Base-by-base conservation (phyloP, 2,888 invertebrate species). In the Cephonodes hylas region DNA sequence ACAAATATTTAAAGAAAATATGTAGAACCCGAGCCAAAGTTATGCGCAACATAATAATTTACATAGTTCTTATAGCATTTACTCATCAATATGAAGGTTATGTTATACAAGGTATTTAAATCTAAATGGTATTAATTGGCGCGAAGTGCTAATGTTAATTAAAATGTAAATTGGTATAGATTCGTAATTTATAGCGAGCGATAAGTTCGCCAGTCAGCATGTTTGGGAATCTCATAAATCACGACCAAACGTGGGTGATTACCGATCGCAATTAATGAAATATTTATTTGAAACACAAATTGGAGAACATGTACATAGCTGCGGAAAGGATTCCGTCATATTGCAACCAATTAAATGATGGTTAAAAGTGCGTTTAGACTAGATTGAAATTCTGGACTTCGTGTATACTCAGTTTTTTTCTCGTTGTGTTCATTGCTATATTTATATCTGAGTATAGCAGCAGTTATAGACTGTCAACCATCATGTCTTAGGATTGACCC, bases 91-190 rank as follows among this genome's bases (percentile, higher is more conserved):
- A 59, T 53, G 60, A 63, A 58, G 59, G 64, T 62, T 45, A 62
- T 23, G 2, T 62, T 27, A 59, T 65, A 25, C 61, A 44, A 57
- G 65, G 67, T 66, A 69, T 58, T 58, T 38, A 46, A 22, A 15
- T 48, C 22, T 42, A 48, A 63, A 34, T 59, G 31, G 15, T 38
- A 58, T 38, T 38, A 38, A 58, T 38, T 58, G 23, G 22, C 34
- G 23, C 7, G 57, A 34, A 58, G 42, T 38, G 34, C 23, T 58
- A 58, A 58, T 58, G n/a, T 31, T 53, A 53, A 53, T 53, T 53
- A 31, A 53, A 53, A 53, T 53, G 53, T 53, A 53, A 53, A 53
- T 53, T 53, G 53, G 31, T 31, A 20, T 27, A 53, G 53, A 53
- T 31, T 31, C 53, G 31, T 53, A 53, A 53, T 53, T 53, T 31